Percentiles rank a stretch among this genome's conserved stretches.
Conservation (phyloP, 2,113 vertebrate species). For the Deroptyus accipitrinus region DNA sequence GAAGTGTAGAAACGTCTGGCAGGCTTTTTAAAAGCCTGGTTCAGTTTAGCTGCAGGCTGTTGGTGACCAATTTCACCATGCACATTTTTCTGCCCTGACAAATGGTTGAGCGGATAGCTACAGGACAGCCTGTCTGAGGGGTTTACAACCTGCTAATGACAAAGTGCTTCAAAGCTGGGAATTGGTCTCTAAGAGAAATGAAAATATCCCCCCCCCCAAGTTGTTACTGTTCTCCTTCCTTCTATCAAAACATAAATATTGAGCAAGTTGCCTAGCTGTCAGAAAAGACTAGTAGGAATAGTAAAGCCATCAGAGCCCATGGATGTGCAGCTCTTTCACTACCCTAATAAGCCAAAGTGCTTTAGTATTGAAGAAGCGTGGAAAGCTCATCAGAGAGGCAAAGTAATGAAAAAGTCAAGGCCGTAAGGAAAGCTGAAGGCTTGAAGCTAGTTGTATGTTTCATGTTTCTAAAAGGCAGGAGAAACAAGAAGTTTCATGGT, state of each 20-base stretch:
- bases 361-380: background rate
- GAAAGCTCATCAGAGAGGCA: constrained; percentile 10
- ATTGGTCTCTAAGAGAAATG: constrained; percentile 10
- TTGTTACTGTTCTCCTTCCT: background rate
- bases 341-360: background rate
- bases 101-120: background rate
- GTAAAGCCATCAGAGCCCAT: background rate
- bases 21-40: background rate
- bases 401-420: background rate
- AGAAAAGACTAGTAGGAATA: background rate
- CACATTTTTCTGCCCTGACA: constrained; percentile 25
- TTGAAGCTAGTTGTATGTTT: background rate
- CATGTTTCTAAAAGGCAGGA: background rate
- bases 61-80: background rate
- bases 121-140: background rate
- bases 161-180: background rate
- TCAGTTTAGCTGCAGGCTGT: background rate
- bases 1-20: background rate
- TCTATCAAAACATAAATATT: constrained; percentile 5
- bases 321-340: background rate
- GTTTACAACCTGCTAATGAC: constrained; percentile 7
- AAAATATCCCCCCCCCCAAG: constrained; percentile 7
- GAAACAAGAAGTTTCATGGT: background rate
- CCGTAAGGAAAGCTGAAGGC: background rate
- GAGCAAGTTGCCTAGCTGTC: background rate